Evolutionary conservation across 2,113 vertebrate species (phyloP), one percentile per base, ranked within the genome.

Genomic region (Picathartes gymnocephalus): DNA sequence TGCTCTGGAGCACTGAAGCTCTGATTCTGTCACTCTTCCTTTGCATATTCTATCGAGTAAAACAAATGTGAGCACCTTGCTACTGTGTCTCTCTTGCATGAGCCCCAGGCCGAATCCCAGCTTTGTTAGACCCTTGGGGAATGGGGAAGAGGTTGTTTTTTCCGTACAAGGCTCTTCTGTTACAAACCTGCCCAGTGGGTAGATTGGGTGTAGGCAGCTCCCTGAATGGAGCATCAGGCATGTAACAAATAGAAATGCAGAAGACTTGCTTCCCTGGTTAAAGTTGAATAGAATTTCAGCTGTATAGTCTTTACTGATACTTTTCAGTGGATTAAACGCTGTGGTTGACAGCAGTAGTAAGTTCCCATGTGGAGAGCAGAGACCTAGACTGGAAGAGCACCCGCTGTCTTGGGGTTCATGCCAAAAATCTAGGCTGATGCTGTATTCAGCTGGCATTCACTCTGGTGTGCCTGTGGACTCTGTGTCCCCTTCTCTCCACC

Each of bases 181-280:
- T 50, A 44, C 51, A 83, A 69, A 23, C 28, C n/a, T 88, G 47
- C 24, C 5, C 2, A 5, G 20, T 56, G 47, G 23, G 28, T 93
- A 71, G 47, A 50, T 62, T 90, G 37, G 15, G 23, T 74, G n/a
- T 71, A 19, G n/a, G 56, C 57, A 73, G 42, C 53, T 79, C 33
- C 68, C 17, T 33, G 39, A 11, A 51, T 44, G 51, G 69, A 48
- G 30, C 0, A 2, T 73, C 27, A 31, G 68, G 30, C 0, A 0
- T 20, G 18, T 69, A 40, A 44, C 61, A 73, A 53, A 53, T 31
- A 71, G n/a, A 51, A 50, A 12, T 24, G 33, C 27, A 37, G 35
- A 76, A 61, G 57, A 15, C 10, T 64, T 39, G 6, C n/a, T 42
- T 83, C 42, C 12, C 33, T 28, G 24, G 39, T 48, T 69, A 58